These are phyloP conservation scores for Theristus sp. DNA, from an alignment of 2,888 invertebrate species.

Conservation along the genomic window DNA sequence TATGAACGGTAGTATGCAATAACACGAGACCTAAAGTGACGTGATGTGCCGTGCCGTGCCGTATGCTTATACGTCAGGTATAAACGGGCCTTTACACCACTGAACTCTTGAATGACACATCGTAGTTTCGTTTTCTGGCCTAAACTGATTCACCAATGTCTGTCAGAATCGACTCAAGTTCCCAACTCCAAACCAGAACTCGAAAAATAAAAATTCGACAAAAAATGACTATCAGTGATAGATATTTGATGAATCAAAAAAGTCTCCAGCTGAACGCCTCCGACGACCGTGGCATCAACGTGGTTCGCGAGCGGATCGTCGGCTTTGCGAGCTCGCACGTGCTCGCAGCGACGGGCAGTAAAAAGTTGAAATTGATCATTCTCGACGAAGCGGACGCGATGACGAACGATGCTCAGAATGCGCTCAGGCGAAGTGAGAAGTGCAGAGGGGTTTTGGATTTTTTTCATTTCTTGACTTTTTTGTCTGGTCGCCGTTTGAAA, in stretches of 20 bases:
- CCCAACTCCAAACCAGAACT: no score
- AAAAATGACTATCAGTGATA: no score
- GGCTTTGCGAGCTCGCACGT: slow-evolving; percentile 52
- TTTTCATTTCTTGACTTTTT: no score
- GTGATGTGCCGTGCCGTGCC: no score
- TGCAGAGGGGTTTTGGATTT: no score
- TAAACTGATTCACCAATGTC: no score
- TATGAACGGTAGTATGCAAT: no score
- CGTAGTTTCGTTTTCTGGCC: no score
- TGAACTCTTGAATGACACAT: slow-evolving; percentile 44
- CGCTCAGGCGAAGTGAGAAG: slow-evolving; percentile 61
- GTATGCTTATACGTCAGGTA: neutral
- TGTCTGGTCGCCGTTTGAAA: neutral
- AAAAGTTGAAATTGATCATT: slow-evolving; percentile 67
- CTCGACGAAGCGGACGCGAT: slow-evolving; percentile 97
- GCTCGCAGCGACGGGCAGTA: slow-evolving; percentile 1
- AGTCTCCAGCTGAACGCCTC: slow-evolving; percentile 70
- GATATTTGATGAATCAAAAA: neutral
- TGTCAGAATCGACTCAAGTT: no score
- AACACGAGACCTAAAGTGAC: no score
- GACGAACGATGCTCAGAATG: slow-evolving; percentile 99
- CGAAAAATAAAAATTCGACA: no score
- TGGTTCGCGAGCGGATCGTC: slow-evolving; percentile 76
- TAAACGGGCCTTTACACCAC: slow-evolving; percentile 68
- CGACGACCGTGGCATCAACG: slow-evolving; percentile 88